Evolutionary conservation across 2,888 invertebrate species (phyloP), one percentile per base, ranked within the genome.

Genomic region (Ecdyonurus torrentis): DNA sequence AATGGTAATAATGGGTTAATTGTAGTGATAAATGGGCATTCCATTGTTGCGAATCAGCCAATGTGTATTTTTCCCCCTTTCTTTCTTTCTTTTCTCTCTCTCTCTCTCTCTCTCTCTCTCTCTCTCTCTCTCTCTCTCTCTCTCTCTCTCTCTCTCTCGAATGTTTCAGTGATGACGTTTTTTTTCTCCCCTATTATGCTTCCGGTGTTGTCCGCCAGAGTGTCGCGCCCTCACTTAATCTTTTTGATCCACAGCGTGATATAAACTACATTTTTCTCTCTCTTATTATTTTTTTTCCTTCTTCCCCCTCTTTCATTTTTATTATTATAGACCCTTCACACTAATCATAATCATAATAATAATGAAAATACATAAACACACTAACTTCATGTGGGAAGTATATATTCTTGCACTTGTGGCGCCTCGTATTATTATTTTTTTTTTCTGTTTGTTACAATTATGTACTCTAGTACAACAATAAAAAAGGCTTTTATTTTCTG

Each of bases 21-120:
- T 55, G 55, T 22, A 20, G 55, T 22, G 55, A 55, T 55, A 55
- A 55, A 37, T 55, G n/a, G 55, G 55, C 55, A 55, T 55, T 55
- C 55, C 55, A 55, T 55, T 55, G 55, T 55, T 22, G 55, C 55
- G 55, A 55, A 55, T 55, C 55, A 55, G 25, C 25, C 15, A 2
- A 2, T n/a, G 15, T 25, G 2, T 25, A 23, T 24, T 25, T 37
- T 25, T 60, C 25, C n/a, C 2, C 52, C n/a, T n/a, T n/a, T 52
- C 52, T 1, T n/a, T 15, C 15, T n/a, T n/a, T n/a, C n/a, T 52
- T 52, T n/a, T 25, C 25, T 7, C 60, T 10, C 37, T 60, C 37
- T 37, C 37, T 25, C 37, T 25, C 24, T 25, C 19, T 15, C 37
- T 10, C 19, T 24, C 15, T 25, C 19, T 22, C 15, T 23, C 20